These are phyloP conservation scores for Hanleya hanleyi DNA, from an alignment of 2,888 invertebrate genomes.

Conservation along the genomic window DNA sequence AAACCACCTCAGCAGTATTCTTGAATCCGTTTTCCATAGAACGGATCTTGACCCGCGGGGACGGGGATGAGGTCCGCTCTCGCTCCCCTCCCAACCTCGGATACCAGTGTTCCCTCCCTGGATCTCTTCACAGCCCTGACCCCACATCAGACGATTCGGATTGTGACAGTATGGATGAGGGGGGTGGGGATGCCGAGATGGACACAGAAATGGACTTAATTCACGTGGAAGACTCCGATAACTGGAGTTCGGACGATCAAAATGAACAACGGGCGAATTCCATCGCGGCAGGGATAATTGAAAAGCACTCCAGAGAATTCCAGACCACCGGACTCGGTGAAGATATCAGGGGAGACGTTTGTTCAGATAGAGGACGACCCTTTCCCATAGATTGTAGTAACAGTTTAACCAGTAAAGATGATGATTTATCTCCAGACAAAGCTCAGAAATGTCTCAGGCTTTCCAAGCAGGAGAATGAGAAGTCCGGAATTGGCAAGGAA, in stretches of 20 bases:
- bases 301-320: no score
- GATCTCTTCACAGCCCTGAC: no score
- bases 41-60: not conserved
- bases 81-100: not conserved
- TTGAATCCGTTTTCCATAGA: conserved; percentile 5
- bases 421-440: no score
- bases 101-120: not conserved
- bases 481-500: no score
- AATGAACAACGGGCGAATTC: not conserved
- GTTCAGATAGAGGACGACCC: no score
- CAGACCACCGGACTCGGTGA: no score
- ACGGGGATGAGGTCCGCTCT: not conserved
- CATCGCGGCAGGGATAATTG: no score
- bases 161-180: not conserved
- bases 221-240: not conserved
- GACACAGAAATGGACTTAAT: not conserved
- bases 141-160: not conserved
- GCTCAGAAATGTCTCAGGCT: no score
- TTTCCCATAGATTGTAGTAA: no score
- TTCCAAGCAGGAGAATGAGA: no score
- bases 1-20: not conserved
- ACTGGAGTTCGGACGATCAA: not conserved
- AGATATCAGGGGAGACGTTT: no score
- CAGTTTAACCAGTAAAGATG: no score
- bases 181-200: not conserved